Conservation (phyloP, 2,797 vertebrate species). For the Cottoperca gobio region DNA sequence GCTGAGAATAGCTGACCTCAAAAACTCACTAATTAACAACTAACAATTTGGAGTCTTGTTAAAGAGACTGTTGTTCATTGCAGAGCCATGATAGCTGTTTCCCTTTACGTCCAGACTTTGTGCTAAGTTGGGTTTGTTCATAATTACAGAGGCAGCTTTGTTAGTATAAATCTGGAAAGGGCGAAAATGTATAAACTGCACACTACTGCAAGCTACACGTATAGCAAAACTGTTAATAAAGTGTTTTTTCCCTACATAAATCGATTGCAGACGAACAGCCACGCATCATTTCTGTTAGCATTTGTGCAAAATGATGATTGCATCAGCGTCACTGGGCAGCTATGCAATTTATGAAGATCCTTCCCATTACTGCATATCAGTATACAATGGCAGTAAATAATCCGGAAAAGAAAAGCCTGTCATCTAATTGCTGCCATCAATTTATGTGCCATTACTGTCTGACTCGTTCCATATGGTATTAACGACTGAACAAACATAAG, state of each 20-base stretch:
- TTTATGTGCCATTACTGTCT: constrained; percentile 62
- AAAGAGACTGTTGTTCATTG: too few relatives aligned
- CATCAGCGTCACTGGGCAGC: constrained; percentile 30
- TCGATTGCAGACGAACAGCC: constrained; percentile 24
- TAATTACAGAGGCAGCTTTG: neutral
- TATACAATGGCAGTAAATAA: constrained; percentile 56
- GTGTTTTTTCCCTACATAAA: neutral
- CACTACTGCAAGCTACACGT: neutral
- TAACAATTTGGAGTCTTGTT: too few relatives aligned
- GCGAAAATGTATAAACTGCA: neutral
- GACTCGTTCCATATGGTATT: constrained; percentile 63
- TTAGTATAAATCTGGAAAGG: neutral
- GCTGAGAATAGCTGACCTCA: neutral
- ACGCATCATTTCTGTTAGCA: constrained; percentile 22
- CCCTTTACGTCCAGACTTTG: neutral
- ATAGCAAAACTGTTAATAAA: neutral
- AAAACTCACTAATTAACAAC: neutral
- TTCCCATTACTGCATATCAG: constrained; percentile 42
- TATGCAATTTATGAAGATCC: constrained; percentile 50
- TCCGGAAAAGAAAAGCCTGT: constrained; percentile 55
- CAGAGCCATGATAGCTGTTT: neutral
- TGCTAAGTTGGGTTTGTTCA: neutral
- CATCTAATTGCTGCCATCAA: constrained; percentile 51
- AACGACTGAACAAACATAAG: constrained; percentile 62
- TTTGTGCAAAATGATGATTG: constrained; percentile 44